Evolutionary conservation across 2,113 vertebrate species (phyloP), one percentile per base, ranked within the genome.

Genomic region (Puma concolor): DNA sequence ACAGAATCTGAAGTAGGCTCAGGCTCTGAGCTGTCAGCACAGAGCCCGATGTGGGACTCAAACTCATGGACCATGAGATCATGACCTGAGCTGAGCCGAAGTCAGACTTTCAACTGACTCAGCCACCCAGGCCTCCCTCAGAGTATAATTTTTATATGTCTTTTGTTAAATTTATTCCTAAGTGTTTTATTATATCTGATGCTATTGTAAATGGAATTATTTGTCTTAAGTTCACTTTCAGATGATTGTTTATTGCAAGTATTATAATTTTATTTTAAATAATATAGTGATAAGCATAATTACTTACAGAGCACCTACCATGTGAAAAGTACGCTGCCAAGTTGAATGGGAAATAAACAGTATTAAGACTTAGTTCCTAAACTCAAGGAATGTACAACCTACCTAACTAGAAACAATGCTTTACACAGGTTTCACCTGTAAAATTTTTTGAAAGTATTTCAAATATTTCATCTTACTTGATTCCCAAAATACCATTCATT

Each of bases 101-200:
- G 54, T 57, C 54, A 57, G 54, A 57, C 4, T 7, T 23, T 25
- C 57, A 60, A 60, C 57, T 23, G 57, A 60, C 21, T 60, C 21
- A 60, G 57, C 57, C 57, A 60, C 57, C 57, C 21, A 25, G 57
- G 57, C 21, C 57, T 60, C 21, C 57, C 57, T 91, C 31, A 74
- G 48, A 92, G 31, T 38, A 41, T 71, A 69, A 80, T 29, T 38
- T 91, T 95, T 93, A 23, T 72, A n/a, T 1, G 76, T 96, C n/a
- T 11, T 88, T 72, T 74, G 14, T 85, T 95, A 91, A 64, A 91
- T 88, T 27, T 85, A 88, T 97, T 95, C 16, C 57, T 91, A 93
- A 88, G 36, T 64, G 82, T n/a, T 57, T 87, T 27, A 69, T 90
- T 92, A 69, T 64, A 88, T 82, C 87, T 95, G n/a, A 91, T 69